Conservation (phyloP, 2,888 invertebrate species). For the Himalopsyche anomala region DNA sequence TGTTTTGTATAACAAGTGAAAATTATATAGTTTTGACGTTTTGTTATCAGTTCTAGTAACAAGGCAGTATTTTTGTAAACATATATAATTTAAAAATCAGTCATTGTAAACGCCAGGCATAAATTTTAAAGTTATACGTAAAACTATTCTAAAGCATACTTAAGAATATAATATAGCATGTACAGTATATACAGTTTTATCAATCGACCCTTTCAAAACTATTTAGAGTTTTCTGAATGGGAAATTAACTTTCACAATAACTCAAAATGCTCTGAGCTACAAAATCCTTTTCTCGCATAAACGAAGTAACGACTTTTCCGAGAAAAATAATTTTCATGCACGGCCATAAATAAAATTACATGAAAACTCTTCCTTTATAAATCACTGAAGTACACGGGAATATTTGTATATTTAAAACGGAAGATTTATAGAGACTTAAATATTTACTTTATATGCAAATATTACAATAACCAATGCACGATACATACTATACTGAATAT, state of each 20-base stretch:
- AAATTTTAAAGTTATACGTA: no score
- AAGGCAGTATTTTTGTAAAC: no score
- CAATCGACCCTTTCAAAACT: background rate
- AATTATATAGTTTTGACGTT: no score
- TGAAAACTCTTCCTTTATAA: slow-evolving; percentile 59
- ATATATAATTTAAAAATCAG: no score
- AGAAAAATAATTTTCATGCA: slow-evolving; percentile 63
- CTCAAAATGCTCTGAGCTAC: background rate
- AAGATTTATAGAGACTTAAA: background rate
- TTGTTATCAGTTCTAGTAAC: no score
- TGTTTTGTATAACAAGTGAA: no score
- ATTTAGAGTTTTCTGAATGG: background rate
- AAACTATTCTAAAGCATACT: no score
- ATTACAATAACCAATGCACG: background rate
- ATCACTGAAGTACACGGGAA: slow-evolving; percentile 6
- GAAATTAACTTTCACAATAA: background rate
- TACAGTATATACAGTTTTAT: no score
- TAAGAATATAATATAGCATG: no score
- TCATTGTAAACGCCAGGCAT: no score
- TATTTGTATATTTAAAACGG: background rate
- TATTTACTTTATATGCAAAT: background rate
- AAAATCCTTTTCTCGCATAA: slow-evolving; percentile 26
- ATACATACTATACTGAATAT: no score
- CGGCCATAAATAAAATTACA: slow-evolving; percentile 64
- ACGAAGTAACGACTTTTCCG: slow-evolving; percentile 28